Conservation (phyloP, 2,113 vertebrate species). For the Propithecus coquereli region DNA sequence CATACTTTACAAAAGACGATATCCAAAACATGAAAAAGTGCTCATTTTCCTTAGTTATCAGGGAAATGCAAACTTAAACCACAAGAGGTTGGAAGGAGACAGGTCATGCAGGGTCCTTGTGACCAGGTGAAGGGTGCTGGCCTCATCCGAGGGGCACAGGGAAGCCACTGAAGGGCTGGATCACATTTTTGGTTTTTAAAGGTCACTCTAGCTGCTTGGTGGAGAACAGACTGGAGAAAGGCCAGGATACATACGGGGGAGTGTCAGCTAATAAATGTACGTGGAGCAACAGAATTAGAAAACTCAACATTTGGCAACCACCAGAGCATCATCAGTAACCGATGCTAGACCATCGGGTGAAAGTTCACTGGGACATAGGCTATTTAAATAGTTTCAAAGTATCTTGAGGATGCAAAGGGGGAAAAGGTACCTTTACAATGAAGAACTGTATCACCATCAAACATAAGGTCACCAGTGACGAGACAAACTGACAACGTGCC, state of each 20-base stretch:
- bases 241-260: not conserved
- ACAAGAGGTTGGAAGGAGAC: not conserved
- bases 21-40: not conserved
- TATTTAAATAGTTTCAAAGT: not conserved
- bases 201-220: not conserved
- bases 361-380: not conserved
- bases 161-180: not conserved
- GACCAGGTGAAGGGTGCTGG: not conserved
- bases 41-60: not conserved
- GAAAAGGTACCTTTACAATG: not conserved
- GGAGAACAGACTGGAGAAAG: not conserved
- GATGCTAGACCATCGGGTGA: not conserved
- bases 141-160: not conserved
- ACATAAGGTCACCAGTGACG: not conserved
- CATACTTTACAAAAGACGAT: not conserved
- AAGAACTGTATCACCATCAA: not conserved
- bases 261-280: not conserved
- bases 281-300: not conserved
- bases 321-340: not conserved
- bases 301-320: not conserved
- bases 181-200: not conserved
- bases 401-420: not conserved
- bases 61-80: not conserved
- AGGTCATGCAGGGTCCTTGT: too few species aligned
- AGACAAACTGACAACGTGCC: not conserved